These are phyloP conservation scores for Dendrolimus kikuchii DNA, from an alignment of 1,140 invertebrate species.

Conservation along the genomic window DNA sequence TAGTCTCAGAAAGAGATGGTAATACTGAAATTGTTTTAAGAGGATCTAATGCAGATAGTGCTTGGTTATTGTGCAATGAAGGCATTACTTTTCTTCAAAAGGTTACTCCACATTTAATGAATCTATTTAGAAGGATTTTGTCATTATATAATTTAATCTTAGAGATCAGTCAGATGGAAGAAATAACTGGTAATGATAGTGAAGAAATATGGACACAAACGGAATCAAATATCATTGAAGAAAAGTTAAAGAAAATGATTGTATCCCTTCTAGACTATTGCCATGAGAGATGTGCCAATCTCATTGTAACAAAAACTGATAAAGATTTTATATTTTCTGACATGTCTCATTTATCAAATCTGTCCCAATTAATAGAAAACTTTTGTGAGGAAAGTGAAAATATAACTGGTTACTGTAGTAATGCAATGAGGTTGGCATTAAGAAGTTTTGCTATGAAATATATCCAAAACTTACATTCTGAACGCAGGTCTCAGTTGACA, in stretches of 20 bases:
- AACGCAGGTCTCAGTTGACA: conserved; percentile 88
- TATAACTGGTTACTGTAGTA: conserved; percentile 85
- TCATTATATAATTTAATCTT: conserved; percentile 82
- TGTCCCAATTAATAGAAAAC: conserved; percentile 85
- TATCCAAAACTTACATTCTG: conserved; percentile 92
- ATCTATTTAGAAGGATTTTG: conserved; percentile 76
- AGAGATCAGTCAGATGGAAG: conserved; percentile 68
- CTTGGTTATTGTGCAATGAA: conserved; percentile 79
- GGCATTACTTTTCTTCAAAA: conserved; percentile 86
- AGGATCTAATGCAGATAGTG: conserved; percentile 78
- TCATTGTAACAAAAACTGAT: conserved; percentile 83
- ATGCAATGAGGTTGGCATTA: conserved; percentile 85
- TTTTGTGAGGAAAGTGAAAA: conserved; percentile 85
- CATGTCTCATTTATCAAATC: conserved; percentile 83
- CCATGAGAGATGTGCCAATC: conserved; percentile 90
- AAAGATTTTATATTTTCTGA: conserved; percentile 78
- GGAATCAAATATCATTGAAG: conserved; percentile 79
- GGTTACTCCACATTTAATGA: conserved; percentile 79
- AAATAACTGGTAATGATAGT: conserved; percentile 71
- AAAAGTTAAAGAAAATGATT: conserved; percentile 84
- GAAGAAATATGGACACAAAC: conserved; percentile 81
- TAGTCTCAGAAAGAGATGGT: conserved; percentile 79
- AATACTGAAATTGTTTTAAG: conserved; percentile 77
- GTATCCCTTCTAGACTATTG: conserved; percentile 90
- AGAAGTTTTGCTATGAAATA: conserved; percentile 93